phyloP scores from a whole-genome alignment of 2,113 vertebrate species.

The Elaphurus davidianus region DNA sequence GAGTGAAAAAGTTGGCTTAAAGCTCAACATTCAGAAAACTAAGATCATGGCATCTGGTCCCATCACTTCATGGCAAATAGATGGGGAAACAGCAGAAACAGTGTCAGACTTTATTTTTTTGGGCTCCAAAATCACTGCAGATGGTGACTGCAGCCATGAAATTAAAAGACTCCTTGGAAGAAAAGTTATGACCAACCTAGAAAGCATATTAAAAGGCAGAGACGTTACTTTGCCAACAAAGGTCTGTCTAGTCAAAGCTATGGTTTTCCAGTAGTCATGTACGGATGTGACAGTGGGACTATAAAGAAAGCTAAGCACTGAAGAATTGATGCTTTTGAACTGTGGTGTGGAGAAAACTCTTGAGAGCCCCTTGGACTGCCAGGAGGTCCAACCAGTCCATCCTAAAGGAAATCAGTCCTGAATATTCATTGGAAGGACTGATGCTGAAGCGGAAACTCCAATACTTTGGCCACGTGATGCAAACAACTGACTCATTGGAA shows the following conservation, averaged over 20 bases:
- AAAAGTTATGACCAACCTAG: neutral
- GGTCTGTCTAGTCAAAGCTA: no score
- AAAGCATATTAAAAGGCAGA: neutral
- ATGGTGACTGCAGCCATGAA: neutral
- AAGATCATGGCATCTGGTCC: neutral
- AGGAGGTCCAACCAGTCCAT: neutral
- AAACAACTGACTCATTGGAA: neutral
- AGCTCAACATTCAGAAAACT: neutral
- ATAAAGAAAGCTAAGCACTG: neutral
- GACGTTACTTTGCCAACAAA: neutral
- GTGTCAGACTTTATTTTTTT: neutral
- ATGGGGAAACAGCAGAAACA: neutral
- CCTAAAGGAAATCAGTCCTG: neutral
- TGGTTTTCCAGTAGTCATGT: no score
- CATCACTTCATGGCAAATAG: neutral
- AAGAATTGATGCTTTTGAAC: neutral
- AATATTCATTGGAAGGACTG: neutral
- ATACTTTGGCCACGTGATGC: neutral
- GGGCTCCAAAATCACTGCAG: neutral
- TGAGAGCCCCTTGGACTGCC: neutral
- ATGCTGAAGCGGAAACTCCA: neutral
- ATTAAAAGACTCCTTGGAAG: neutral
- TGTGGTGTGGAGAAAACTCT: neutral
- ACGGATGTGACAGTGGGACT: no score
- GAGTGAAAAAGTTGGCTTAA: neutral